A percentile compares a stretch with the other conserved stretches of the same genome.
phyloP scores from a whole-genome alignment of 1,140 invertebrate genomes.

The Platyscapa corneri region DNA sequence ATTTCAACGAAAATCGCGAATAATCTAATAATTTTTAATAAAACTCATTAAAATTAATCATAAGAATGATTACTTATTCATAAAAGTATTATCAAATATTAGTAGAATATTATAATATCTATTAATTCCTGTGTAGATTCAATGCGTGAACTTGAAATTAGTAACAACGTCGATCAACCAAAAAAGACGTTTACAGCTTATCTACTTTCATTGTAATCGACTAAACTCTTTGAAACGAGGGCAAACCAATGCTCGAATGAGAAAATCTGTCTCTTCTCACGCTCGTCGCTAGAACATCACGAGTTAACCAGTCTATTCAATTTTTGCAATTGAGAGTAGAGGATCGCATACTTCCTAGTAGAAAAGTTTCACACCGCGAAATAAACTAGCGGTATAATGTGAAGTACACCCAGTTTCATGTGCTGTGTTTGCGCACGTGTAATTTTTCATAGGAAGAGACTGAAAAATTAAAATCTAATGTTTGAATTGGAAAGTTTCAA shows the following conservation, averaged over 20 bases:
- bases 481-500: background rate
- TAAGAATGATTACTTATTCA: too few species aligned
- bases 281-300: background rate
- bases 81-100: too few species aligned
- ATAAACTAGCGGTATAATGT: slow-evolving; percentile 8
- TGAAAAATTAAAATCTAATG: background rate
- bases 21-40: too few species aligned
- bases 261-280: slow-evolving; percentile 22
- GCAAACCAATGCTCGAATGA: background rate
- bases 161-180: too few species aligned
- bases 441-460: background rate
- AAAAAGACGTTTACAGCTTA: background rate
- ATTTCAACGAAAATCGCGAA: too few species aligned
- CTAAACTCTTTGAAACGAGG: background rate
- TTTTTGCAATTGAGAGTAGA: slow-evolving; percentile 38
- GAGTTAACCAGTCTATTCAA: slow-evolving; percentile 17
- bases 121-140: too few species aligned
- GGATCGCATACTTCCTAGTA: background rate
- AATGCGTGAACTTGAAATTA: too few species aligned
- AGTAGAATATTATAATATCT: too few species aligned
- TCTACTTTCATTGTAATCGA: background rate
- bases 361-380: background rate
- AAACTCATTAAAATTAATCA: too few species aligned
- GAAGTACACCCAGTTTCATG: background rate
- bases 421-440: background rate